A percentile compares a stretch with the other conserved stretches of the same genome.
Evolutionary conservation across 2,888 invertebrate genomes (phyloP).

Genomic region (Itoplectis maculator): DNA sequence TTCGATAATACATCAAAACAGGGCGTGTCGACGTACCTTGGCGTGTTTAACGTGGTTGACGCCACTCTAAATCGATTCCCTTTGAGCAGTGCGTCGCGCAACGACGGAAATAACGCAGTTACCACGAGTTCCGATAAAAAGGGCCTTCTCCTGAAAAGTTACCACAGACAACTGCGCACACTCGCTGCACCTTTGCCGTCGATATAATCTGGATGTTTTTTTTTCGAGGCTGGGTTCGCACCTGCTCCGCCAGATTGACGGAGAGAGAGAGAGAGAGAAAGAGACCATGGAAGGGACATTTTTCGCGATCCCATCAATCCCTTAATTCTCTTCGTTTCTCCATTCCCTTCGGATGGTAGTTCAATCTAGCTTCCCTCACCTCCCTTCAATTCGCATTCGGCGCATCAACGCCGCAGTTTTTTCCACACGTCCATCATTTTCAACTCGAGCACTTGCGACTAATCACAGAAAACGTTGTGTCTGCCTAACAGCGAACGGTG

Average conservation of each 20-base stretch:
- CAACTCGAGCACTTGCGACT: background rate
- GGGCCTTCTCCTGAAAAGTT: constrained; percentile 58
- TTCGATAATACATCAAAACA: constrained; percentile 70
- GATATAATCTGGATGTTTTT: constrained; percentile 3
- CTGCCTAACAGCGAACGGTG: background rate
- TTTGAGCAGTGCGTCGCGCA: constrained; percentile 78
- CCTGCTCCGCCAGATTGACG: constrained; percentile 21
- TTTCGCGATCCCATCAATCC: constrained; percentile 36
- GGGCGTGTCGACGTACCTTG: constrained; percentile 35
- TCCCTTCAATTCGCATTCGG: background rate
- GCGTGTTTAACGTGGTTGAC: constrained; percentile 77
- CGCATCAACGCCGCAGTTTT: background rate
- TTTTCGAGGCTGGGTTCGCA: background rate
- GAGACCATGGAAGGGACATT: constrained; percentile 12
- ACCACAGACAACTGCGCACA: background rate
- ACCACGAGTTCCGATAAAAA: constrained; percentile 70
- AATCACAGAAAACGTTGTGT: background rate
- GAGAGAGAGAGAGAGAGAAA: background rate
- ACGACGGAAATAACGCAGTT: constrained; percentile 75
- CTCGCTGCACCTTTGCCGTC: constrained; percentile 39
- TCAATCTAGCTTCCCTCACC: background rate
- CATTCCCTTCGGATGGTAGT: constrained; percentile 29
- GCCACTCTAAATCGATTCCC: constrained; percentile 79
- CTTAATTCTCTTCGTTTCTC: constrained; percentile 23
- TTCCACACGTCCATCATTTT: constrained; percentile 18